Conservation (phyloP, 2,888 invertebrate species). For the Cataglyphis altisquamis region DNA sequence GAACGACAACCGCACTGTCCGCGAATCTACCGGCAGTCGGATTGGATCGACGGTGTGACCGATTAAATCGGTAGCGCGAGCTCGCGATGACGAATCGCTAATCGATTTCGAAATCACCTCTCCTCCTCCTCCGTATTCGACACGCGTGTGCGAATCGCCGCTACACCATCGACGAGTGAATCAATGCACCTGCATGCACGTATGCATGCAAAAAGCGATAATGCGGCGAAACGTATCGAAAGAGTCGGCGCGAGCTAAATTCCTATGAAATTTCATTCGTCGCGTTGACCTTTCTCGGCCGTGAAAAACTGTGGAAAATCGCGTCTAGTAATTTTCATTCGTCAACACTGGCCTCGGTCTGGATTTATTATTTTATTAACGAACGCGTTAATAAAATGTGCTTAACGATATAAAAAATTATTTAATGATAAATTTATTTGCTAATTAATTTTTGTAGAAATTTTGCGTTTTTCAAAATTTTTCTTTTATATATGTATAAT, state of each 20-base stretch:
- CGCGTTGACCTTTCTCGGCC: neutral
- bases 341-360: neutral
- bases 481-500: neutral
- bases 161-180: neutral
- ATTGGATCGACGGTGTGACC: slow-evolving; percentile 12
- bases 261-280: slow-evolving; percentile 28
- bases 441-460: neutral
- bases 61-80: slow-evolving; percentile 32
- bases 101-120: slow-evolving; percentile 43
- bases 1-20: neutral
- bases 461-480: neutral
- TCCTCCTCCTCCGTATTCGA: neutral
- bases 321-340: neutral
- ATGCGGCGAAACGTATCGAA: slow-evolving; percentile 33
- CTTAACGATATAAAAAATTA: neutral
- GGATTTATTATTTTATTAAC: neutral
- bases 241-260: slow-evolving; percentile 10
- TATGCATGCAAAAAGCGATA: neutral
- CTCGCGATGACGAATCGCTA: slow-evolving; percentile 42
- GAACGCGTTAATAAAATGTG: neutral
- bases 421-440: neutral
- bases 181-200: neutral
- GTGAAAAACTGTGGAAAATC: neutral
- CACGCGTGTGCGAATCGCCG: neutral
- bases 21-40: neutral